Percentiles rank a stretch among this genome's conserved stretches.
These are phyloP conservation scores for Danio jaintianensis DNA, from an alignment of 2,797 vertebrate genomes.

Conservation along the genomic window DNA sequence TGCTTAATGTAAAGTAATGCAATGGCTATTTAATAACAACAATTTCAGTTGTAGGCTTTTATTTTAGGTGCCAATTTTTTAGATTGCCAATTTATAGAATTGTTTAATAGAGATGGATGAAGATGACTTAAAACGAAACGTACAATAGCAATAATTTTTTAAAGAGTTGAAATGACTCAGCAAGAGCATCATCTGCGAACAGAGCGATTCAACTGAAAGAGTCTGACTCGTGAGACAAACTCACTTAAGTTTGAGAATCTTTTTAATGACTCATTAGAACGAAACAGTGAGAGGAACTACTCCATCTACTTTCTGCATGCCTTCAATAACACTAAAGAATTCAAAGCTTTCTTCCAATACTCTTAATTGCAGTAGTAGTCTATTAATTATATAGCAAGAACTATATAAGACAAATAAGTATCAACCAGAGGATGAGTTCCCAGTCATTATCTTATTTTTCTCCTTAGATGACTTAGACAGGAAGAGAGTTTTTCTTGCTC, in stretches of 20 bases:
- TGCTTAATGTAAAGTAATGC: background rate
- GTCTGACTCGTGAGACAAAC: background rate
- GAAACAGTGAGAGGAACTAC: background rate
- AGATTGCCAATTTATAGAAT: background rate
- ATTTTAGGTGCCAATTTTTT: background rate
- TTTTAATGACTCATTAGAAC: background rate
- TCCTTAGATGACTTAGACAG: background rate
- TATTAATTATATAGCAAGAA: background rate
- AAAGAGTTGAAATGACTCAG: background rate
- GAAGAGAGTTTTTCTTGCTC: background rate
- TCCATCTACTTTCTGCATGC: background rate
- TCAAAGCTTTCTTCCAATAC: background rate
- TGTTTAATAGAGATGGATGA: background rate
- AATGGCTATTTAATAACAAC: background rate
- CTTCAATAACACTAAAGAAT: background rate
- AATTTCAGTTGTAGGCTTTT: background rate
- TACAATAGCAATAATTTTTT: background rate
- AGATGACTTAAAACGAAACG: background rate
- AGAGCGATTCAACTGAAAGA: background rate
- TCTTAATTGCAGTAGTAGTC: background rate
- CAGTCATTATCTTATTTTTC: background rate
- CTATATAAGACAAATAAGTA: conserved; percentile 6
- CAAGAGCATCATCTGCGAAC: background rate
- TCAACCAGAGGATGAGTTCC: background rate
- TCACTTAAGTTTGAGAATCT: background rate